A percentile compares a stretch with the other conserved stretches of the same genome.
These are phyloP conservation scores for Phoxinus dragarum DNA, from an alignment of 2,797 vertebrate species.

Conservation along the genomic window DNA sequence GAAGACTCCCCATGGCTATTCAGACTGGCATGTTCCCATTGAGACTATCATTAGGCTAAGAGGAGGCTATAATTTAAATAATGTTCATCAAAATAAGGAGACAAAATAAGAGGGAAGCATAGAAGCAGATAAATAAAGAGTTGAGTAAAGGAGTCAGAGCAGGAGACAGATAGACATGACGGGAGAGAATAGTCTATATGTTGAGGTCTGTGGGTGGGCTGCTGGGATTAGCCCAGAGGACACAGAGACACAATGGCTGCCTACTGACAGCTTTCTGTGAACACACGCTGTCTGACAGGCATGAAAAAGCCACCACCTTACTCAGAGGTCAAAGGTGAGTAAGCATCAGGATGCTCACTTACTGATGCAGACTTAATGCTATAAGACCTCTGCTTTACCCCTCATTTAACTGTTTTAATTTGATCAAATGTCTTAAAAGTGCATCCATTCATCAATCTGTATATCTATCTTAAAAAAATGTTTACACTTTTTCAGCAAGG, in stretches of 20 bases:
- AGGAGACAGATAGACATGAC: background rate
- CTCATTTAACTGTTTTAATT: background rate
- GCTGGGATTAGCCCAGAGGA: conserved; percentile 47
- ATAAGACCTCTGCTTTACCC: background rate
- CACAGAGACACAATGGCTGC: conserved; percentile 48
- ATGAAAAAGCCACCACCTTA: conserved; percentile 61
- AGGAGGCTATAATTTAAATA: background rate
- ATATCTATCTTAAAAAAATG: background rate
- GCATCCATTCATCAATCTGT: too few species aligned
- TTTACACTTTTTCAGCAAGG: background rate
- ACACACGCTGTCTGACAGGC: conserved; percentile 59
- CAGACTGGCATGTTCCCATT: background rate
- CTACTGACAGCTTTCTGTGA: conserved; percentile 55
- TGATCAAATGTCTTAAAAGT: background rate
- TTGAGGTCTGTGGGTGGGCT: conserved; percentile 45
- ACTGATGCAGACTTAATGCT: conserved; percentile 11
- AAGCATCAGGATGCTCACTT: conserved; percentile 61
- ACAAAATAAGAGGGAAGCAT: background rate
- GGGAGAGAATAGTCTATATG: background rate
- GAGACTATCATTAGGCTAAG: background rate
- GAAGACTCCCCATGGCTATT: background rate
- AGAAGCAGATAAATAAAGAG: background rate
- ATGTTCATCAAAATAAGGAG: background rate
- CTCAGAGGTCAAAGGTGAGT: conserved; percentile 64
- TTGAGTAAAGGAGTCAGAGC: conserved; percentile 8